A percentile compares a stretch with the other conserved stretches of the same genome.
Conservation (phyloP, 2,113 vertebrate species). For the Indri indri region DNA sequence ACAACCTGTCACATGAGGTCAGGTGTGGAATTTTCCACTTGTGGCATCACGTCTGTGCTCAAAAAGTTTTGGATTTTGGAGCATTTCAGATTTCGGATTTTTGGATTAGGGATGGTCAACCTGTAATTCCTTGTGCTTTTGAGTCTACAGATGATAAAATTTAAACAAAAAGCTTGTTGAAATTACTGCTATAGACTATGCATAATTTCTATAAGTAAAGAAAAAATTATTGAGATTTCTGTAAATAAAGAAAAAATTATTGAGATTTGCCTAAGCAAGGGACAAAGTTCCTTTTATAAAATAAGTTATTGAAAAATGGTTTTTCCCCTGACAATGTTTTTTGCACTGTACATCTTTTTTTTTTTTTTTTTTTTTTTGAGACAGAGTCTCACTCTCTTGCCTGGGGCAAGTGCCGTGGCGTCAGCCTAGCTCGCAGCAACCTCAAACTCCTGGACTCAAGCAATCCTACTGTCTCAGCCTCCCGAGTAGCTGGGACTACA, state of each 20-base stretch:
- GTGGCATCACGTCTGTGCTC: background rate
- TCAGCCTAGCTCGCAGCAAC: too few species aligned
- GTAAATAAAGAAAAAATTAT: background rate
- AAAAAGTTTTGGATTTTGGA: background rate
- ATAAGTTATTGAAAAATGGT: background rate
- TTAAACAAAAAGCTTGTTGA: background rate
- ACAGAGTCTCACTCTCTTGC: too few species aligned
- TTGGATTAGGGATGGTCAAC: background rate
- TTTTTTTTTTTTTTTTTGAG: too few species aligned
- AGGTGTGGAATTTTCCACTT: background rate
- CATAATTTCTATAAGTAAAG: background rate
- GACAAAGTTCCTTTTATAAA: conserved; percentile 29
- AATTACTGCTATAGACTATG: background rate
- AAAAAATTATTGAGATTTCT: background rate
- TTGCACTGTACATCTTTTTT: background rate
- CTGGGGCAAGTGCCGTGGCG: too few species aligned
- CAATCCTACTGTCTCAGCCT: too few species aligned
- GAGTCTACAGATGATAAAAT: background rate
- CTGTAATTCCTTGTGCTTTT: background rate
- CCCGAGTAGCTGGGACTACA: too few species aligned
- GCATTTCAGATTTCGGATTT: background rate
- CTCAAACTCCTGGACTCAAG: too few species aligned
- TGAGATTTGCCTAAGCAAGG: background rate
- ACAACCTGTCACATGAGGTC: background rate
- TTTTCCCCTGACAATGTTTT: background rate